Conservation (phyloP, 1,140 invertebrate species). For the Conus betulinus region DNA sequence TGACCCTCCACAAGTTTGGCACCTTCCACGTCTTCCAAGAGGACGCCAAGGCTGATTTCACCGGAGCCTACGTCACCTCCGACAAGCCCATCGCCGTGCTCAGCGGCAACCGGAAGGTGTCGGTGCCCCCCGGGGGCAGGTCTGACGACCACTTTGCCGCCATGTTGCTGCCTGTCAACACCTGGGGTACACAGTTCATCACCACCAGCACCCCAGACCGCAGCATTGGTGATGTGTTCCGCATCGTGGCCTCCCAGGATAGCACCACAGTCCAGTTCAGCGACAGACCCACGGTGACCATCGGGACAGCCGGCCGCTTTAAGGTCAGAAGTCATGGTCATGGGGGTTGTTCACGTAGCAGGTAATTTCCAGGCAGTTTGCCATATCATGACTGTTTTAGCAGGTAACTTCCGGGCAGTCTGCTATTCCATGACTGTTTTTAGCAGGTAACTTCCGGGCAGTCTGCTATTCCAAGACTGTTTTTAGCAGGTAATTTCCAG, state of each 20-base stretch:
- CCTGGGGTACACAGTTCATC: conserved; percentile 63
- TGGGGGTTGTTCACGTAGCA: too few species aligned
- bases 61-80: conserved; percentile 55
- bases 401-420: too few species aligned
- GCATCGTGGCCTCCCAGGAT: conserved; percentile 56
- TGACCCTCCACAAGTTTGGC: conserved; percentile 50
- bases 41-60: conserved; percentile 56
- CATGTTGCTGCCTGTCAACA: conserved; percentile 56
- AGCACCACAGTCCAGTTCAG: conserved; percentile 42
- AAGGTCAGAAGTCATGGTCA: not conserved
- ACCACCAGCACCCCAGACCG: conserved; percentile 54
- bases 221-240: conserved; percentile 56
- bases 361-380: too few species aligned
- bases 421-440: too few species aligned
- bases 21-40: conserved; percentile 51
- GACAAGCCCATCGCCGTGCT: conserved; percentile 59
- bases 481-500: too few species aligned
- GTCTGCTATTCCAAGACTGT: too few species aligned
- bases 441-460: too few species aligned
- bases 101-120: conserved; percentile 58
- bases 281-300: conserved; percentile 10
- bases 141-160: conserved; percentile 61
- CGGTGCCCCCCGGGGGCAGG: conserved; percentile 32
- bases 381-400: too few species aligned
- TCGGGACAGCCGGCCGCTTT: conserved; percentile 35